Base-by-base conservation (phyloP, 2,888 invertebrate species). In the Erebia palarica region DNA sequence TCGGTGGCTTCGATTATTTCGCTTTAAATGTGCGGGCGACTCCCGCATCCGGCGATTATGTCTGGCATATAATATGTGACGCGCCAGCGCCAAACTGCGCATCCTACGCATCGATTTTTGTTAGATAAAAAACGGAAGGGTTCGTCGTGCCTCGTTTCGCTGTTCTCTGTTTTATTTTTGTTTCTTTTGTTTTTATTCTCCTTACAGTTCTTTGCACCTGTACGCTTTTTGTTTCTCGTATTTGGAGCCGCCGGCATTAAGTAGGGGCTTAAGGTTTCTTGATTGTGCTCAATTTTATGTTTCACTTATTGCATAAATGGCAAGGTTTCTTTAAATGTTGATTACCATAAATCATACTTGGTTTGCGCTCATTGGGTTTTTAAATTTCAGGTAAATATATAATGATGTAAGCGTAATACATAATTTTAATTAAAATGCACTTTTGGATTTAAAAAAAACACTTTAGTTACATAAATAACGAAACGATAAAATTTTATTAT, bases 31-130 rank as follows among this genome's bases (percentile, higher is more conserved):
- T 88, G 88, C 89, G 90, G 91, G 89, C 88, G 90, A 88, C 90
- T 90, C 92, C 92, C 92, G 92, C 93, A 93, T 93, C 93, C 93
- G 92, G 92, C 88, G 89, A 92, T 93, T 93, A 92, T 84, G 87
- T 82, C 85, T 83, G 83, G 82, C 82, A 86, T 87, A 91, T 91
- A 91, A 92, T 91, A 91, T 89, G 91, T 86, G 90, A 91, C 91
- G 91, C 89, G 88, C 88, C 86, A 86, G 89, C 85, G 86, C 84
- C 82, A 86, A 81, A 79, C 82, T 82, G 81, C 79, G 79, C 84
- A 80, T 81, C 86, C 82, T 79, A 77, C 87, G 86, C 81, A 81
- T 85, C 85, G 86, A 91, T 90, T 90, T 91, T 91, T 86, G 91
- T 92, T 91, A 90, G 91, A 90, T 90, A 92, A 91, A 91, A 91